Evolutionary conservation across 2,797 vertebrate genomes (phyloP), one percentile per base, ranked within the genome.

Genomic region (Megaceryle alcyon): DNA sequence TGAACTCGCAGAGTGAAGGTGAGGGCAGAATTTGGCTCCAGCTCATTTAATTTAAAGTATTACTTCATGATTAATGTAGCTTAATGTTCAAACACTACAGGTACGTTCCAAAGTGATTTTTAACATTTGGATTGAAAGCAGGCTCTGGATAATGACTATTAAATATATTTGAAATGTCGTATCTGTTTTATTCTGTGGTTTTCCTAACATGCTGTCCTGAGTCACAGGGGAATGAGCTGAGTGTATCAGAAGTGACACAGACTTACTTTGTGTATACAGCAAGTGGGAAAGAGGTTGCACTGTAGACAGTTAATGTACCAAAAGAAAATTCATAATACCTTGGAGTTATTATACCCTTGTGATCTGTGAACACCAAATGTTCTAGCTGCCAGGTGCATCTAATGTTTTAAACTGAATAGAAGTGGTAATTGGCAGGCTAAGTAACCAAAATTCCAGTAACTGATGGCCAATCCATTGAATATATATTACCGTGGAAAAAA

Each of bases 361-460:
- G 29, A 53, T 90, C 53, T 81, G 35, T 86, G 88, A 86, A 73
- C 83, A 69, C n/a, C 3, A 3, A 84, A 63, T 76, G 60, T 92
- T 91, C 81, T 90, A 88, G 65, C 69, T 94, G 66, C 54, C 76
- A 75, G 33, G 29, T 88, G 44, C 43, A 46, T 69, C 44, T 75
- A 81, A 53, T 37, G 19, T 61, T 93, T 79, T 78, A 87, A 87
- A 73, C 14, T 51, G 54, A 81, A 68, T 33, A 94, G 60, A 92
- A 85, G 39, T 48, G 20, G 15, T 72, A 90, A 72, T 10, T 76
- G 46, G 31, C 35, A 82, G 59, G 35, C 78, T 60, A 46, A 84
- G 75, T n/a, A 75, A 96, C 90, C 91, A 97, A 97, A 98, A 97
- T 97, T 97, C 95, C 92, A 88, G 82, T 93, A 95, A 98, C 94